Conservation (phyloP, 2,888 invertebrate species). For the Lobophora halterata region DNA sequence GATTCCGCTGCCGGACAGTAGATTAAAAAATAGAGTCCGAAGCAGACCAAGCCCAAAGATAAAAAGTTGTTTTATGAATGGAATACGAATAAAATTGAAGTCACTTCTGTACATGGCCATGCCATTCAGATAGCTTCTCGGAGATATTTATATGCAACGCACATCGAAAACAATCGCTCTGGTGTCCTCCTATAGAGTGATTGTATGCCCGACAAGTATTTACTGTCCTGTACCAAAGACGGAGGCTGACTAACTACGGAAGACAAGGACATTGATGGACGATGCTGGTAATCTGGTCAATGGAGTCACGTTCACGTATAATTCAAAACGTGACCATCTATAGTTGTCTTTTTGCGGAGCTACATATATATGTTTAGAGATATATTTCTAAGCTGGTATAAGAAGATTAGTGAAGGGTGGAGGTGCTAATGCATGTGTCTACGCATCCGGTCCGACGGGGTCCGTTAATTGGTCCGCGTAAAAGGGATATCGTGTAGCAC, state of each 20-base stretch:
- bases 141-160: conserved; percentile 41
- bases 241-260: conserved; percentile 45
- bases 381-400: conserved; percentile 54
- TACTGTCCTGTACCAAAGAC: conserved; percentile 52
- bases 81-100: conserved; percentile 14
- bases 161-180: conserved; percentile 55
- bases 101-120: conserved; percentile 10
- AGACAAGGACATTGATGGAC: conserved; percentile 56
- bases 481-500: conserved; percentile 79
- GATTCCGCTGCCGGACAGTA: conserved; percentile 3
- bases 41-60: background rate
- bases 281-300: conserved; percentile 52
- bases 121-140: conserved; percentile 29
- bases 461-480: conserved; percentile 79
- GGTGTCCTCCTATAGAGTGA: conserved; percentile 41
- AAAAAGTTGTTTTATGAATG: conserved; percentile 10
- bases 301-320: conserved; percentile 48
- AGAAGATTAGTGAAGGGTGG: conserved; percentile 72
- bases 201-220: conserved; percentile 52
- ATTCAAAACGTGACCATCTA: conserved; percentile 39
- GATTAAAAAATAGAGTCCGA: background rate
- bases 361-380: conserved; percentile 53
- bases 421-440: conserved; percentile 77
- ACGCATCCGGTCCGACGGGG: conserved; percentile 73
- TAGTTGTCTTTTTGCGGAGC: conserved; percentile 46